A percentile compares a stretch with the other conserved stretches of the same genome.
Evolutionary conservation across 37 sponge, comb jelly and placozoan genomes (phyloP).

Genomic region (Geodia barretti): DNA sequence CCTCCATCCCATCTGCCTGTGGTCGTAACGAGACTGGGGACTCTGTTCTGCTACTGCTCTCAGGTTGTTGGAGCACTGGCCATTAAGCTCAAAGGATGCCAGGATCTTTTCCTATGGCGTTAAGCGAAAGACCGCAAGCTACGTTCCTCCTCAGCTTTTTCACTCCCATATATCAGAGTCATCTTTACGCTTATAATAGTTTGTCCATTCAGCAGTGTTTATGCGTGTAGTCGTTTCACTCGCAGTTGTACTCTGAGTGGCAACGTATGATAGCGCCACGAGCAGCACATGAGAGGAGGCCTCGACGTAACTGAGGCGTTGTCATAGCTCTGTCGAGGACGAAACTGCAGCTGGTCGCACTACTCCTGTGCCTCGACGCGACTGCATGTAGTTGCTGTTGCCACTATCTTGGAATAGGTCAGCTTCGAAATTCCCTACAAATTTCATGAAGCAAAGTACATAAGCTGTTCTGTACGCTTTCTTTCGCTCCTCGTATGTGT

Average conservation of each 20-base stretch:
- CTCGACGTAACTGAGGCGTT: not conserved
- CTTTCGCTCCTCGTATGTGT: constrained; percentile 50
- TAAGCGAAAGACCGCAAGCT: no score
- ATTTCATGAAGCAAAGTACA: constrained; percentile 74
- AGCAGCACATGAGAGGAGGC: not conserved
- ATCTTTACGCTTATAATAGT: no score
- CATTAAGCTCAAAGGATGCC: constrained; percentile 67
- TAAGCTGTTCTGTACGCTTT: constrained; percentile 58
- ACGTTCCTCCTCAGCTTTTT: no score
- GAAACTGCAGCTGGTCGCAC: constrained; percentile 20
- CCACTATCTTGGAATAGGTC: constrained; percentile 55
- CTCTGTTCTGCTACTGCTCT: constrained; percentile 74
- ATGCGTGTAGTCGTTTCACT: no score
- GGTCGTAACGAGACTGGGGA: constrained; percentile 44
- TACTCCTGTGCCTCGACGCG: constrained; percentile 18
- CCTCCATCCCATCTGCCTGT: constrained; percentile 17
- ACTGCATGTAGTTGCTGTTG: constrained; percentile 34
- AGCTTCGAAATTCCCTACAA: constrained; percentile 73
- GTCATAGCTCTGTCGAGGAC: no score
- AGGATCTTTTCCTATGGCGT: constrained; percentile 55
- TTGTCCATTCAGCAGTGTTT: no score
- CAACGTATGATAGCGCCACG: no score
- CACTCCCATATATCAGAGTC: no score
- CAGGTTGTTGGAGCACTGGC: constrained; percentile 72
- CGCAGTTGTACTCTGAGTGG: no score